Percentiles rank a stretch among this genome's conserved stretches.
These are phyloP conservation scores for Drepana arcuata DNA, from an alignment of 1,140 invertebrate species.

Conservation along the genomic window DNA sequence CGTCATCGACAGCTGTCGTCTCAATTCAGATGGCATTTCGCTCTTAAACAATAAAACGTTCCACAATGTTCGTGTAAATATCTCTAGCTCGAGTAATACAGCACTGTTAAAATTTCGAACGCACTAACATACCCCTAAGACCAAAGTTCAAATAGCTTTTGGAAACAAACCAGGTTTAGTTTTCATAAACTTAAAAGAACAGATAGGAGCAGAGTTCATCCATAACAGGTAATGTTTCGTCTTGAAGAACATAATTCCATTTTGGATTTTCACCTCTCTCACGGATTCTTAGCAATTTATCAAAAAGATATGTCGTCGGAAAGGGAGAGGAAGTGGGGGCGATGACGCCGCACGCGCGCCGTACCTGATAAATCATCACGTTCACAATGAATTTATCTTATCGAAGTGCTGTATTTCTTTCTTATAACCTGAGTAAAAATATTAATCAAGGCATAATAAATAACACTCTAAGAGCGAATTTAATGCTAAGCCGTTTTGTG, in stretches of 20 bases:
- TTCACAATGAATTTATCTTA: conserved; percentile 43
- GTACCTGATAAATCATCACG: conserved; percentile 42
- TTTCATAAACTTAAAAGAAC: too few relatives aligned
- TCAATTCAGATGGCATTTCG: conserved; percentile 29
- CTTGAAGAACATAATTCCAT: conserved; percentile 15
- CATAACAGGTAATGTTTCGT: too few relatives aligned
- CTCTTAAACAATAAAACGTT: conserved; percentile 35
- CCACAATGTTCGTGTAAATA: conserved; percentile 16
- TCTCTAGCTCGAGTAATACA: too few relatives aligned
- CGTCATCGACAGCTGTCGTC: conserved; percentile 52
- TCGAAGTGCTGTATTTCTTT: conserved; percentile 26
- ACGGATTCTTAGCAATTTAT: conserved; percentile 36
- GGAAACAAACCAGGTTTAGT: too few relatives aligned
- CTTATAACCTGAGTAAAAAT: too few relatives aligned
- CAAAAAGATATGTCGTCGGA: conserved; percentile 36
- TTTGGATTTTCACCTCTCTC: conserved; percentile 25
- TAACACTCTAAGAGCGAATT: too few relatives aligned
- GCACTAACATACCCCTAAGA: too few relatives aligned
- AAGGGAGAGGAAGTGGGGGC: conserved; percentile 22
- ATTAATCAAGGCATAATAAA: too few relatives aligned
- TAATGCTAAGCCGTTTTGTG: too few relatives aligned
- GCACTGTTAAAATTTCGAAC: too few relatives aligned
- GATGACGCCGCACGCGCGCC: conserved; percentile 36
- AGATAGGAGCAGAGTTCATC: too few relatives aligned
- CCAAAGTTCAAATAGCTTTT: too few relatives aligned